Percentiles rank a stretch among this genome's conserved stretches.
phyloP scores from a whole-genome alignment of 2,113 vertebrate genomes.

The Clarias macrocephalus region DNA sequence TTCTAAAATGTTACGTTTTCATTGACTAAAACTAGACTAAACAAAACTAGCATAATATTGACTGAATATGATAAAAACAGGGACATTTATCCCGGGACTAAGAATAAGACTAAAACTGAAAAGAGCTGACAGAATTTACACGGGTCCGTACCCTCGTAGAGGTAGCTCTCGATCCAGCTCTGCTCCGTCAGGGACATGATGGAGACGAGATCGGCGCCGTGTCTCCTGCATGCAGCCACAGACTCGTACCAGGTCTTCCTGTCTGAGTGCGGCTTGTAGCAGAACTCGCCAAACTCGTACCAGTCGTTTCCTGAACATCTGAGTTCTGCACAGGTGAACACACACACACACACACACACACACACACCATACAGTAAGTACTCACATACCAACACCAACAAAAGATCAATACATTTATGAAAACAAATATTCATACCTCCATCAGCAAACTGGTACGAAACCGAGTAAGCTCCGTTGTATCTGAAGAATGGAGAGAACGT shows the following conservation, averaged over 20 bases:
- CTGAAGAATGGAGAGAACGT: conserved; percentile 52
- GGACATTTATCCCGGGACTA: no score
- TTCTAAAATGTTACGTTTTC: no score
- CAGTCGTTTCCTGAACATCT: conserved; percentile 73
- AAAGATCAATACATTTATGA: not conserved
- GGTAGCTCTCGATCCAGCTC: conserved; percentile 76
- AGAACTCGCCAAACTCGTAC: conserved; percentile 77
- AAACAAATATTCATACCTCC: conserved; percentile 61
- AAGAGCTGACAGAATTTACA: no score
- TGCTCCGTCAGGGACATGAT: conserved; percentile 72
- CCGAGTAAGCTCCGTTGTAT: conserved; percentile 58
- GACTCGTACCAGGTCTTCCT: conserved; percentile 69
- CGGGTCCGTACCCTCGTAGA: conserved; percentile 64
- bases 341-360: not conserved
- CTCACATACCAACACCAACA: conserved; percentile 24
- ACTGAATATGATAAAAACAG: no score
- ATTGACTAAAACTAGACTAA: no score
- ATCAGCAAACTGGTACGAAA: conserved; percentile 73
- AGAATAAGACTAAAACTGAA: no score
- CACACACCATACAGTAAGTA: not conserved
- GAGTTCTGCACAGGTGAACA: conserved; percentile 63
- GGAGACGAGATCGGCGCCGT: conserved; percentile 72
- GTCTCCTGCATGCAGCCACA: conserved; percentile 56
- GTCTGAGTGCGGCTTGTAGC: conserved; percentile 72
- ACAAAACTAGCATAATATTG: no score